phyloP scores from a whole-genome alignment of 2,888 invertebrate species.

The Deilephila elpenor region DNA sequence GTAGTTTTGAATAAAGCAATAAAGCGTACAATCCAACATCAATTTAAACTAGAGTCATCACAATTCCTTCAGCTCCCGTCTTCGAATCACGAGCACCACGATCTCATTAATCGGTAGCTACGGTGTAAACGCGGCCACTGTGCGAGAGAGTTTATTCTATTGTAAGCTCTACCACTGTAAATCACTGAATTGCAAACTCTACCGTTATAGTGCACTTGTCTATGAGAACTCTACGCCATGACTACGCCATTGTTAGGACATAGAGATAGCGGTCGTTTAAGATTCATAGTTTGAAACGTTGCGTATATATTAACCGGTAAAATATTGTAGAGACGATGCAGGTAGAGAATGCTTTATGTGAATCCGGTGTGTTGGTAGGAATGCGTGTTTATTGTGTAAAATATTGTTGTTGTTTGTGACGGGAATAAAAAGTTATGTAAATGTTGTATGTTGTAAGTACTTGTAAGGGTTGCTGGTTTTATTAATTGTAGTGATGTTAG shows the following conservation, averaged over 20 bases:
- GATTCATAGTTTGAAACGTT: conserved; percentile 39
- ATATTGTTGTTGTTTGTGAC: conserved; percentile 4
- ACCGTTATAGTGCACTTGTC: conserved; percentile 78
- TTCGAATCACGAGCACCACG: neutral
- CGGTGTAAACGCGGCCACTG: conserved; percentile 54
- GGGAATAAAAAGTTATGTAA: neutral
- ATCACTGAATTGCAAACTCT: conserved; percentile 77
- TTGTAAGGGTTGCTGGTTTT: neutral
- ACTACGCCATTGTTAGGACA: conserved; percentile 57
- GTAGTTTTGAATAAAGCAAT: neutral
- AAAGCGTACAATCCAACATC: no score
- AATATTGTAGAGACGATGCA: conserved; percentile 34
- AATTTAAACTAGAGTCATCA: neutral
- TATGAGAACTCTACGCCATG: conserved; percentile 69
- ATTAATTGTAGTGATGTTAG: no score
- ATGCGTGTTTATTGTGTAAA: conserved; percentile 16
- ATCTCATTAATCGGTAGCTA: neutral
- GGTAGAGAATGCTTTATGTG: conserved; percentile 28
- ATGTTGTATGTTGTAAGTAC: no score
- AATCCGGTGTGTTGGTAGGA: conserved; percentile 20
- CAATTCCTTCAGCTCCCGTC: neutral
- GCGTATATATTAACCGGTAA: conserved; percentile 40
- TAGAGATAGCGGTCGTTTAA: conserved; percentile 45
- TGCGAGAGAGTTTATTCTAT: conserved; percentile 67
- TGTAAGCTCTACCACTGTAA: conserved; percentile 68